These are phyloP conservation scores for Sarcophaga subvicina DNA, from an alignment of 2,888 invertebrate species.

Conservation along the genomic window DNA sequence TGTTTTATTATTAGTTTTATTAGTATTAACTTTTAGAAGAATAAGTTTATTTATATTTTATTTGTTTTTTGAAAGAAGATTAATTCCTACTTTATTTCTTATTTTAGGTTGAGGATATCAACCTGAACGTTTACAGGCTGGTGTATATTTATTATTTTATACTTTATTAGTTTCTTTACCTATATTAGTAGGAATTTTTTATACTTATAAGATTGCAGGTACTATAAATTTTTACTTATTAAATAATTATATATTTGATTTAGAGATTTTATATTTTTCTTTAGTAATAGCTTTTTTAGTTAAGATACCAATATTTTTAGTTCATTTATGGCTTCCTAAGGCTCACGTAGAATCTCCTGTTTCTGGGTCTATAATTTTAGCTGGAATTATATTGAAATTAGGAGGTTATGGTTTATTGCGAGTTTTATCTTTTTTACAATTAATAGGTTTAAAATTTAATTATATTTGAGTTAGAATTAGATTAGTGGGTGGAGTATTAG, in stretches of 20 bases:
- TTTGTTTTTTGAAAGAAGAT: conserved; percentile 87
- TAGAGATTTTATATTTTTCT: conserved; percentile 82
- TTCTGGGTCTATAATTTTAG: conserved; percentile 89
- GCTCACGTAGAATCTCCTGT: conserved; percentile 90
- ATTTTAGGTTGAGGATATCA: conserved; percentile 88
- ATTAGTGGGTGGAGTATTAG: conserved; percentile 84
- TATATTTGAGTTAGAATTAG: conserved; percentile 83
- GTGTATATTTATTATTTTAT: conserved; percentile 87
- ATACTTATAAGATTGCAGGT: conserved; percentile 77
- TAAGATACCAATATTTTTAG: conserved; percentile 87
- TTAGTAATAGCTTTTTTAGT: conserved; percentile 86
- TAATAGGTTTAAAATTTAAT: conserved; percentile 82
- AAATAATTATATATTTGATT: conserved; percentile 81
- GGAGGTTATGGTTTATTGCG: conserved; percentile 88
- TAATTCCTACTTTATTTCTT: conserved; percentile 87
- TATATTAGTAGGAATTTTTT: conserved; percentile 80
- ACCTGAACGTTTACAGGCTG: conserved; percentile 86
- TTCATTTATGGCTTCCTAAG: conserved; percentile 88
- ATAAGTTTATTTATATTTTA: conserved; percentile 86
- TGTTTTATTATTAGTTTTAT: conserved; percentile 83
- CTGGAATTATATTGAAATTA: conserved; percentile 88
- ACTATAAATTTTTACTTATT: conserved; percentile 84
- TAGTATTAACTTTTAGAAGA: conserved; percentile 84
- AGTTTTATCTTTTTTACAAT: conserved; percentile 82
- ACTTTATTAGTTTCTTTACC: conserved; percentile 86